Conservation (phyloP, 2,797 vertebrate genomes). For the Mus spretus region DNA sequence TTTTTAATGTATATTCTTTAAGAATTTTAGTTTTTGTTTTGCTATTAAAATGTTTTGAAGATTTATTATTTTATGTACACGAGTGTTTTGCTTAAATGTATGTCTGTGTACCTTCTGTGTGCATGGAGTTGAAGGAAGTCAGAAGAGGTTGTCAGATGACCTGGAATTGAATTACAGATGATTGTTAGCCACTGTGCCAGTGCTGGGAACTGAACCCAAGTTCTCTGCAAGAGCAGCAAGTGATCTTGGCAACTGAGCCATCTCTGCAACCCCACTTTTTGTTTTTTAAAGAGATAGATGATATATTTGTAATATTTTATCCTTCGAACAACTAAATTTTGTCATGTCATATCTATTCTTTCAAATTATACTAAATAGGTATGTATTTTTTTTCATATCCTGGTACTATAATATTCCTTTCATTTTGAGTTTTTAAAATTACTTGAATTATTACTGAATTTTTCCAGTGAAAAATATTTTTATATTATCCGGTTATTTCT, state of each 20-base stretch:
- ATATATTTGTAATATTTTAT: not conserved
- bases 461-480: conserved; percentile 40
- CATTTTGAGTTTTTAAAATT: conserved; percentile 30
- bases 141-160: not conserved
- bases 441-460: conserved; percentile 53
- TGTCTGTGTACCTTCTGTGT: not conserved
- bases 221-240: not conserved
- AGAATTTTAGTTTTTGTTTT: not conserved
- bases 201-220: not conserved
- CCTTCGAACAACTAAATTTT: conserved; percentile 56
- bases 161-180: not conserved
- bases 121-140: not conserved
- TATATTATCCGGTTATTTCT: conserved; percentile 11
- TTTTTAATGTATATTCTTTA: not conserved
- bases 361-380: conserved; percentile 29
- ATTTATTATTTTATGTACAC: not conserved
- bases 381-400: conserved; percentile 3
- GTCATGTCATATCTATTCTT: conserved; percentile 15
- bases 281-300: not conserved
- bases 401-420: not conserved
- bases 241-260: not conserved
- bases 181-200: not conserved
- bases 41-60: not conserved
- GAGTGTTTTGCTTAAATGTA: not conserved
- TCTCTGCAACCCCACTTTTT: not conserved